These are phyloP conservation scores for Pygocentrus nattereri DNA, from an alignment of 2,797 vertebrate genomes.

Conservation along the genomic window DNA sequence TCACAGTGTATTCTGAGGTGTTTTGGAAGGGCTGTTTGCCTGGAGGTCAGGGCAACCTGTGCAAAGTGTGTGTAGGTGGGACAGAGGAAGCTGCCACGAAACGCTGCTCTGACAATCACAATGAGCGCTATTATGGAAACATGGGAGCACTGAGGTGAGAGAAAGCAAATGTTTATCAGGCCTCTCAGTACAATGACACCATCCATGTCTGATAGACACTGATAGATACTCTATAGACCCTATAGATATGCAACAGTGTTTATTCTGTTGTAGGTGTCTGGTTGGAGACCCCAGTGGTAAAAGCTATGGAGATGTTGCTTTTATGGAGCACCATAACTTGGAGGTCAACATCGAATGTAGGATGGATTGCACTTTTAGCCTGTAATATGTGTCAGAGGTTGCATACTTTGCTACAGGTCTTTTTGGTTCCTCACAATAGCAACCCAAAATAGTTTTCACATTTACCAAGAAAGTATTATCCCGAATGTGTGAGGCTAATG, in stretches of 20 bases:
- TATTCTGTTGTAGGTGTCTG: slow-evolving; percentile 78
- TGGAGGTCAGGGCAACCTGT: slow-evolving; percentile 84
- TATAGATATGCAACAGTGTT: background rate
- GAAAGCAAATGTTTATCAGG: background rate
- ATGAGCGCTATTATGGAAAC: slow-evolving; percentile 91
- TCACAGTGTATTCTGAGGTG: slow-evolving; percentile 81
- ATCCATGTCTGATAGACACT: background rate
- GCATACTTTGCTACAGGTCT: background rate
- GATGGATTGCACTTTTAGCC: slow-evolving; percentile 31
- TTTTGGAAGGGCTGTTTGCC: slow-evolving; percentile 95
- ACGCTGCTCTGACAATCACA: slow-evolving; percentile 88
- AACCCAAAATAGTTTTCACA: background rate
- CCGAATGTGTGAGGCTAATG: no score
- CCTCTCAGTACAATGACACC: background rate
- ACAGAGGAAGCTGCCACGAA: slow-evolving; percentile 81
- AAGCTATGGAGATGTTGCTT: slow-evolving; percentile 90
- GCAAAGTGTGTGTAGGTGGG: slow-evolving; percentile 91
- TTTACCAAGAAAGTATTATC: background rate
- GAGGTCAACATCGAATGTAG: slow-evolving; percentile 86
- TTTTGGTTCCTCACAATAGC: no score
- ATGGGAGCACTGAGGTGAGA: slow-evolving; percentile 88
- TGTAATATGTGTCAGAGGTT: background rate
- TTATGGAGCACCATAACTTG: slow-evolving; percentile 89
- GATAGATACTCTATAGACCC: background rate
- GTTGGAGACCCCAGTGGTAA: slow-evolving; percentile 88